Conservation (phyloP, 2,113 vertebrate species). For the Gambusia affinis region DNA sequence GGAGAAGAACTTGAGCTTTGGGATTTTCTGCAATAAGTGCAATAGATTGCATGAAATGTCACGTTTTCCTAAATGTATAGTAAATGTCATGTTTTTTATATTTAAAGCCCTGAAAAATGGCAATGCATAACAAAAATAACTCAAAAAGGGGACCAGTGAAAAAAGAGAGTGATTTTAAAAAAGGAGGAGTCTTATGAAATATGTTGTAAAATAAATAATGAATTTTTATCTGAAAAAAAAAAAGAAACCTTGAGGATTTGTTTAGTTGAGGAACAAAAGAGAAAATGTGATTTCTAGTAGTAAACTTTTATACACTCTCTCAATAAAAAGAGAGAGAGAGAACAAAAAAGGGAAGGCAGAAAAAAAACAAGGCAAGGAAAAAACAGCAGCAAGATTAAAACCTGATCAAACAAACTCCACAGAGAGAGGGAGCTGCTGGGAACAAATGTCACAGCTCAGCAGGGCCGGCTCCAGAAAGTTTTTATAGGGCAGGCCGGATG, state of each 20-base stretch:
- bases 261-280: too few species aligned
- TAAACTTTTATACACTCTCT: background rate
- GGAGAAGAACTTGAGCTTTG: too few species aligned
- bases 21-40: too few species aligned
- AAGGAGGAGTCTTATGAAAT: too few species aligned
- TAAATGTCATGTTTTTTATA: background rate
- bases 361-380: background rate
- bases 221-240: too few species aligned
- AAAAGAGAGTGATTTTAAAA: too few species aligned
- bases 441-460: too few species aligned
- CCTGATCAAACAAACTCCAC: background rate
- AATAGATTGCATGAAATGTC: background rate
- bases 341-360: background rate
- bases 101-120: background rate
- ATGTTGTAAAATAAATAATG: too few species aligned
- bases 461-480: too few species aligned
- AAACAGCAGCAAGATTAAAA: background rate
- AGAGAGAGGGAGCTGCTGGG: background rate
- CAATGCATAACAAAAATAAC: background rate
- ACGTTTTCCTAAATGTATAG: background rate
- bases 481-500: too few species aligned
- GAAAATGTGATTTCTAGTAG: background rate
- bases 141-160: background rate
- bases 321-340: background rate
- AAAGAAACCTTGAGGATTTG: too few species aligned